Evolutionary conservation across 2,797 vertebrate species (phyloP), one percentile per base, ranked within the genome.

Genomic region (Tadarida brasiliensis): DNA sequence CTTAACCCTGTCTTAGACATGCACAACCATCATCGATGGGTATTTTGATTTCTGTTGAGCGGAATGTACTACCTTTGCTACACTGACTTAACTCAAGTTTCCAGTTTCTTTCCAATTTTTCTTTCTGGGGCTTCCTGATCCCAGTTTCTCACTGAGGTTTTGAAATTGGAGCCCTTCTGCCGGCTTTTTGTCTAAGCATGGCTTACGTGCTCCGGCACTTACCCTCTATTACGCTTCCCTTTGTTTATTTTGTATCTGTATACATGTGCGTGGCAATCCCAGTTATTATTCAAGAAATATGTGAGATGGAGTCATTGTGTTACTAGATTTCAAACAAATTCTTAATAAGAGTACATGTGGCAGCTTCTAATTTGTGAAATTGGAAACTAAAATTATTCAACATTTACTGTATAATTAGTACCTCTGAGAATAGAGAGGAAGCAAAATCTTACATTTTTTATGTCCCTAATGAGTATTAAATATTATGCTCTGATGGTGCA

Each of bases 391-490:
- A 90, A 71, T 83, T 82, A 65, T 90, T 92, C 70, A 87, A 9
- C 5, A 78, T 89, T 86, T 76, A 80, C 63, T 93, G 5, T 89
- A 30, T 89, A 89, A 81, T 93, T 94, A 87, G 71, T 88, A 89
- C 51, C 84, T 51, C 33, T 92, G 92, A 94, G 51, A 88, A 88
- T 16, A 78, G 15, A 77, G 5, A 39, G 51, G 20, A 73, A 93
- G 8, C 14, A 47, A 84, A 84, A 78, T 17, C 47, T 85, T 94
- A 56, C 81, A 87, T 65, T 76, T 80, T 83, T 26, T 56, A 15
- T 87, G 44, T 88, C 76, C 94, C 54, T 97, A 97, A 97, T 94
- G 93, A 97, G 94, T 96, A 94, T 91, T 95, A 98, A 97, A n/a
- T 83, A 70, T 70, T 92, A 94, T 65, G 78, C 96, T 96, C 95